These are phyloP conservation scores for Ptilonorhynchus violaceus DNA, from an alignment of 2,113 vertebrate species.

Conservation along the genomic window DNA sequence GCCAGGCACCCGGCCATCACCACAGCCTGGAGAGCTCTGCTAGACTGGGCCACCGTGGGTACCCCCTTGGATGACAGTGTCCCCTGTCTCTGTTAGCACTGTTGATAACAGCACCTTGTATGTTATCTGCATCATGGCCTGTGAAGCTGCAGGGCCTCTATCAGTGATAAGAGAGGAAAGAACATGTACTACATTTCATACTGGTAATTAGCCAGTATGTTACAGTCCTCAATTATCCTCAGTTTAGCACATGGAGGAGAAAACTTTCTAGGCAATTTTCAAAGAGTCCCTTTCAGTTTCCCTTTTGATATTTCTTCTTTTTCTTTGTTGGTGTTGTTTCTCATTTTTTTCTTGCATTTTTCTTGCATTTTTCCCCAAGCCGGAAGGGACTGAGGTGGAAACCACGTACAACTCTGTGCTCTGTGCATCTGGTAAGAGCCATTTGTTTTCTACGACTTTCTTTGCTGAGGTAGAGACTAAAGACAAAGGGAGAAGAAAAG, in stretches of 20 bases:
- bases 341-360: background rate
- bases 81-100: background rate
- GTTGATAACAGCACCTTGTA: background rate
- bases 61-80: background rate
- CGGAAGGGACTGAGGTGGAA: conserved; percentile 70
- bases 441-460: background rate
- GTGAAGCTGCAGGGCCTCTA: background rate
- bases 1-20: background rate
- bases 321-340: background rate
- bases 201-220: background rate
- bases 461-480: background rate
- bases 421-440: conserved; percentile 68
- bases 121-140: background rate
- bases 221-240: background rate
- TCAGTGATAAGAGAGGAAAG: background rate
- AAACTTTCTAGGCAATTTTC: background rate
- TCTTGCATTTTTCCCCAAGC: conserved; percentile 33
- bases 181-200: background rate
- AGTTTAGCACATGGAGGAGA: background rate
- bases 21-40: background rate
- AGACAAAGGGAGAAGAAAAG: background rate
- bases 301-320: background rate
- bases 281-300: background rate
- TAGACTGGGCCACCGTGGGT: background rate
- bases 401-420: conserved; percentile 59